Base-by-base conservation (phyloP, 2,797 vertebrate genomes). In the Paedocypris micromegethes region DNA sequence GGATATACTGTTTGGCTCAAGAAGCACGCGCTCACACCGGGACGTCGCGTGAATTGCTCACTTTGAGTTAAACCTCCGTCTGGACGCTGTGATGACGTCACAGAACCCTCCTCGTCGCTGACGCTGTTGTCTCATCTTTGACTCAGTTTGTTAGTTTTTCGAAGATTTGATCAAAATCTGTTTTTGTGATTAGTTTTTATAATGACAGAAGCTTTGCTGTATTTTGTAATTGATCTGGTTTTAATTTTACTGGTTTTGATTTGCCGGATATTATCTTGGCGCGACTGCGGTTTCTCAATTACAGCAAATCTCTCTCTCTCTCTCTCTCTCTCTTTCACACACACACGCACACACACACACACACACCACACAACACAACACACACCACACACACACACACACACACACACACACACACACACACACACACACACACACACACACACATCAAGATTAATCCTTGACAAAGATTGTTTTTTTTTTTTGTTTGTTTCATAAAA, bases 51-150 rank as follows among this genome's bases (percentile, higher is more conserved):
- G 46, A 40, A 8, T 62, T 56, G 7, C 44, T 49, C 38, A 55
- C 52, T 23, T 40, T 43, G 61, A 23, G 40, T 44, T 37, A 43
- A 56, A 44, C 38, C 9, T 2, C 52, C 1, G 4, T 39, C 37
- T 49, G 9, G 0, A 3, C 23, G 23, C 23, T 23, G 1, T 23
- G 23, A 59, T 70, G 58, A 70, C 67, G 52, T 70, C 66, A 53
- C 43, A 46, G 2, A 9, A 62, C 39, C 58, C 3, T 44, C 54
- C 39, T 43, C 51, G 4, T 55, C 4, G 3, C 54, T 45, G 9
- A 38, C 9, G 3, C 6, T 49, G 23, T 52, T 40, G 5, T 42
- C 37, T 5, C n/a, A 9, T 37, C 43, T 60, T 5, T 41, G 23
- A 23, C 37, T 53, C 9, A 1, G 38, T 60, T 53, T 47, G 3